Percentiles rank a stretch among this genome's conserved stretches.
phyloP scores from a whole-genome alignment of 1,140 invertebrate genomes.

The Physella acuta region DNA sequence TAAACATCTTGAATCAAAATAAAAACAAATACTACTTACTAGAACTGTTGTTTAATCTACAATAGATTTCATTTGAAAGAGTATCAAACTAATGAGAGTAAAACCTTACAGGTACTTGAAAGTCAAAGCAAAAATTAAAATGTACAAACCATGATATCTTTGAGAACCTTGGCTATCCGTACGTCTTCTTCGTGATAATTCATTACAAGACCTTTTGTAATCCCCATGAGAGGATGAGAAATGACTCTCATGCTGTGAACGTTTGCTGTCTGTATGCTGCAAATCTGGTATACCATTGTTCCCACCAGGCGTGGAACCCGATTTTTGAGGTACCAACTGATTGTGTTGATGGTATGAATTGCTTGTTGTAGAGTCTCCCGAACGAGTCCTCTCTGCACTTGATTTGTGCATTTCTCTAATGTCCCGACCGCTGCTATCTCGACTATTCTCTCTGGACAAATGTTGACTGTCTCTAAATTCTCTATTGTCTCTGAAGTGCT shows the following conservation, averaged over 20 bases:
- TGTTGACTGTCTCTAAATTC: conserved; percentile 13
- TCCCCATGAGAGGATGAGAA: background rate
- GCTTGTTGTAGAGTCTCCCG: background rate
- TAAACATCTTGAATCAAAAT: no score
- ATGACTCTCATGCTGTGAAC: conserved; percentile 15
- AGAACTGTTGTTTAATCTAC: no score
- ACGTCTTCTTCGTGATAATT: background rate
- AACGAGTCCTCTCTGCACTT: conserved; percentile 5
- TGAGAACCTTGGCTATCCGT: conserved; percentile 15
- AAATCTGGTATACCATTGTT: conserved; percentile 14
- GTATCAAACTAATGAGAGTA: no score
- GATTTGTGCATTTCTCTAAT: conserved; percentile 14
- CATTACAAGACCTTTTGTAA: conserved; percentile 10
- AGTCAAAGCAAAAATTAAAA: no score
- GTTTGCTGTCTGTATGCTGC: conserved; percentile 17
- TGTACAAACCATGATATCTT: conserved; percentile 16
- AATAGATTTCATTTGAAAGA: no score
- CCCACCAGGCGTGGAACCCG: conserved; percentile 13
- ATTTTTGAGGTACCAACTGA: background rate
- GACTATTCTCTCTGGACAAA: no score
- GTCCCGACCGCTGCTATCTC: conserved; percentile 9
- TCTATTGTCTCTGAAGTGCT: conserved; percentile 7
- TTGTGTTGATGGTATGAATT: conserved; percentile 17
- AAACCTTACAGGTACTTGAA: no score
- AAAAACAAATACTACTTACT: no score